Percentiles rank a stretch among this genome's conserved stretches.
phyloP scores from a whole-genome alignment of 2,113 vertebrate genomes.

The Plecotus auritus region DNA sequence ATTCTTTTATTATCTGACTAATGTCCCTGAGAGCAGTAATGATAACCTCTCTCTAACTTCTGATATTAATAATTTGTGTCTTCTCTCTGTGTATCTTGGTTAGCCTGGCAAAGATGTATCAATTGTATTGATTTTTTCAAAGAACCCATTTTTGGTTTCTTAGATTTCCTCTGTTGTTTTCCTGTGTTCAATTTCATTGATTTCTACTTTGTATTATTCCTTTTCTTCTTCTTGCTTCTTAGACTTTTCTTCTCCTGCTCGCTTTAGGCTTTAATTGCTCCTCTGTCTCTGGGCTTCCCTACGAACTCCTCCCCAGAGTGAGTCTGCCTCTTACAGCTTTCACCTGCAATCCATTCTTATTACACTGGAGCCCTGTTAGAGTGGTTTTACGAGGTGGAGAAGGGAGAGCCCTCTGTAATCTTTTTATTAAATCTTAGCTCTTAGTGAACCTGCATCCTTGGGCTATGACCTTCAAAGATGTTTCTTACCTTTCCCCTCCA shows the following conservation, averaged over 20 bases:
- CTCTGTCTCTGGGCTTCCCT: background rate
- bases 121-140: background rate
- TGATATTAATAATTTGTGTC: background rate
- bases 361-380: background rate
- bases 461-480: background rate
- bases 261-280: background rate
- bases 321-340: background rate
- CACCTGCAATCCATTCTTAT: background rate
- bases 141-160: background rate
- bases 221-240: background rate
- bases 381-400: background rate
- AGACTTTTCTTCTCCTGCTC: background rate
- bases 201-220: background rate
- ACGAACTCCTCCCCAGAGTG: background rate
- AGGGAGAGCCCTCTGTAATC: background rate
- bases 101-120: background rate
- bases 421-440: background rate
- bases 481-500: background rate
- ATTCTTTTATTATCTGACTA: background rate
- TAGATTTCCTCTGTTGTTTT: background rate
- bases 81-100: background rate
- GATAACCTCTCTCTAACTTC: background rate
- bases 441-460: background rate
- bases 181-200: background rate
- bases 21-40: background rate